A percentile compares a stretch with the other conserved stretches of the same genome.
phyloP scores from a whole-genome alignment of 2,888 invertebrate species.

The Pelosia muscerda region DNA sequence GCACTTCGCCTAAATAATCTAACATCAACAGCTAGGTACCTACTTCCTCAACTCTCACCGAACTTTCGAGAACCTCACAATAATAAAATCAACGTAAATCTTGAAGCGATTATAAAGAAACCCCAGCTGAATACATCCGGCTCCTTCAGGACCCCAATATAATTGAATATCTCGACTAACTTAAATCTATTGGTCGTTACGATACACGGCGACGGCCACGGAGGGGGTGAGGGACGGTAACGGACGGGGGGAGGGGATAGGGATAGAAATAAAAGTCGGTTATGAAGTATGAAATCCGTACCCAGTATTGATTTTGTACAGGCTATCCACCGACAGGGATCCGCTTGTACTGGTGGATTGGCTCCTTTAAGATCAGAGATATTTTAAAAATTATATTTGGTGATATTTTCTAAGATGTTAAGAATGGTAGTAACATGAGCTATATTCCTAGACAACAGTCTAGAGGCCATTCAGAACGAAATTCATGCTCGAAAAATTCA shows the following conservation, averaged over 20 bases:
- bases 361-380: constrained; percentile 3
- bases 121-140: constrained; percentile 12
- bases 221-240: constrained; percentile 8
- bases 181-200: constrained; percentile 30
- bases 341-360: constrained; percentile 4
- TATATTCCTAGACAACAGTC: no score
- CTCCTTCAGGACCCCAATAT: constrained; percentile 25
- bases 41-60: no score
- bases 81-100: constrained; percentile 15
- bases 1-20: not conserved
- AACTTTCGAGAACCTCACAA: not conserved
- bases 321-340: constrained; percentile 11
- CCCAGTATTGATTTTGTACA: constrained; percentile 60
- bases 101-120: constrained; percentile 21
- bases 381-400: not conserved
- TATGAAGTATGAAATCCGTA: constrained; percentile 65
- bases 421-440: no score
- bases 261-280: constrained; percentile 58
- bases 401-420: not conserved
- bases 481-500: no score
- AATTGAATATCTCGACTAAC: constrained; percentile 33
- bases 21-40: not conserved
- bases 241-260: constrained; percentile 25
- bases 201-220: constrained; percentile 18
- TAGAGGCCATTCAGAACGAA: no score